Conservation (phyloP, 2,888 invertebrate species). For the Epinotia ramella region DNA sequence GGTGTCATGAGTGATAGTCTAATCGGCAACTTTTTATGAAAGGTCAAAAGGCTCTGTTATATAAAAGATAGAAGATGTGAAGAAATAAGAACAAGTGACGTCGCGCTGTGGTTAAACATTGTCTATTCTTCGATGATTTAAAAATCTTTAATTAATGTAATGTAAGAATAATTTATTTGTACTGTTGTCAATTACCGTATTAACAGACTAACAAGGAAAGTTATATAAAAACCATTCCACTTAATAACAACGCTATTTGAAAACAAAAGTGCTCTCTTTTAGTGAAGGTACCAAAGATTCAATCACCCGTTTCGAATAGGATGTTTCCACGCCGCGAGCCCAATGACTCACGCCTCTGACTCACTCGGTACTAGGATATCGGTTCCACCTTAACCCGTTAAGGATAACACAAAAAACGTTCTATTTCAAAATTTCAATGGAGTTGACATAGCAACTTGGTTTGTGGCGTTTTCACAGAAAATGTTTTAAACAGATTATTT, state of each 20-base stretch:
- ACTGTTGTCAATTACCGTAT: too few species aligned
- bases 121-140: too few species aligned
- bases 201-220: too few species aligned
- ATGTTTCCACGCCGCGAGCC: constrained; percentile 17
- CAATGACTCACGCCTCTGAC: constrained; percentile 36
- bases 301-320: constrained; percentile 1
- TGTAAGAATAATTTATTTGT: too few species aligned
- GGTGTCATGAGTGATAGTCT: too few species aligned
- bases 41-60: too few species aligned
- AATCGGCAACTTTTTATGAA: too few species aligned
- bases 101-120: too few species aligned
- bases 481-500: background rate
- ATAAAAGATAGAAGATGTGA: too few species aligned
- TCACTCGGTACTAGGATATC: constrained; percentile 27
- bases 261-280: constrained; percentile 2
- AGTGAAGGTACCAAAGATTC: background rate
- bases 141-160: too few species aligned
- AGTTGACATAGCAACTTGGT: background rate
- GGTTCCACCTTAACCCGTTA: constrained; percentile 31
- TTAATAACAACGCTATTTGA: background rate
- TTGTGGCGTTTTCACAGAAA: background rate
- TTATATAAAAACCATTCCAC: too few species aligned
- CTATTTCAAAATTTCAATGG: constrained; percentile 7
- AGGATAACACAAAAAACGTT: constrained; percentile 20
- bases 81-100: too few species aligned